Conservation (phyloP, 2,113 vertebrate species). For the Chaetodon auriga region DNA sequence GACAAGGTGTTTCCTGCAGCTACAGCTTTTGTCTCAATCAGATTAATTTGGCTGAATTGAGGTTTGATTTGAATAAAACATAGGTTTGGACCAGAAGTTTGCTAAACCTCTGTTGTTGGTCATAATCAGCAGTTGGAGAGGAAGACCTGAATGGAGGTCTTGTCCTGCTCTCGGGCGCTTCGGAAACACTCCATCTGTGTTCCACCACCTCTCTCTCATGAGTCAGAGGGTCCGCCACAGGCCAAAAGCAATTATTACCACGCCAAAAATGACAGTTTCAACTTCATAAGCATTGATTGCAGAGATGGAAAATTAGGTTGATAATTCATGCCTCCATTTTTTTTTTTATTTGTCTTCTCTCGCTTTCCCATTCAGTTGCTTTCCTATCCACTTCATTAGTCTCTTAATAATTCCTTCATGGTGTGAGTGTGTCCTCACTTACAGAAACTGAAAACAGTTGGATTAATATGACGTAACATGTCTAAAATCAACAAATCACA, state of each 20-base stretch:
- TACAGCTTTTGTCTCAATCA: conserved; percentile 40
- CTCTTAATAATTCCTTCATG: conserved; percentile 36
- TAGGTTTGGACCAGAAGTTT: conserved; percentile 37
- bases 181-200: conserved; percentile 87
- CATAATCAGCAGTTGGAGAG: conserved; percentile 63
- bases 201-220: conserved; percentile 88
- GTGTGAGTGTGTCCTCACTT: conserved; percentile 31
- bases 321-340: conserved; percentile 62
- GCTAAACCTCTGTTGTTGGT: conserved; percentile 58
- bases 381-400: conserved; percentile 40
- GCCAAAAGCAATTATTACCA: conserved; percentile 90
- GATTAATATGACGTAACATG: conserved; percentile 24
- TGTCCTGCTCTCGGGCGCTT: conserved; percentile 73
- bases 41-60: conserved; percentile 39
- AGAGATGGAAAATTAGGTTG: conserved; percentile 76
- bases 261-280: conserved; percentile 91
- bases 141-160: conserved; percentile 79
- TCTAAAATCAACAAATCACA: conserved; percentile 35
- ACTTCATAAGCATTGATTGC: conserved; percentile 82
- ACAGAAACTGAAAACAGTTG: conserved; percentile 33
- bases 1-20: conserved; percentile 41
- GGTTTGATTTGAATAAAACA: conserved; percentile 57
- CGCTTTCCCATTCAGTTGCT: conserved; percentile 34
- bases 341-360: conserved; percentile 43
- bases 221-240: conserved; percentile 83